Percentiles rank a stretch among this genome's conserved stretches.
These are phyloP conservation scores for Neoarius graeffei DNA, from an alignment of 2,113 vertebrate genomes.

Conservation along the genomic window DNA sequence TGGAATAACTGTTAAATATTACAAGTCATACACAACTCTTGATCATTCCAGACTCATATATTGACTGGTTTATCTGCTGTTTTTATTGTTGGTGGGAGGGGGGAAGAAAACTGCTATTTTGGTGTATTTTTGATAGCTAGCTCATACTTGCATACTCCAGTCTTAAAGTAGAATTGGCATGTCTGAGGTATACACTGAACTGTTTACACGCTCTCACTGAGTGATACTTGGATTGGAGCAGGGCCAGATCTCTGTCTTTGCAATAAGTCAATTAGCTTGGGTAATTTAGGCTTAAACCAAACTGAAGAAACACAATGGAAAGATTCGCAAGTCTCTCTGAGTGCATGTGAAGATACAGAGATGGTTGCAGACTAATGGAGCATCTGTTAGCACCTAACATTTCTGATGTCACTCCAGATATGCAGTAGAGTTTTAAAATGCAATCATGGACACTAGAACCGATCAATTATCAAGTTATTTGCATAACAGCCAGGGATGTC, in stretches of 20 bases:
- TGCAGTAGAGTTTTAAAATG: background rate
- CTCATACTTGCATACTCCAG: background rate
- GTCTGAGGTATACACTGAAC: background rate
- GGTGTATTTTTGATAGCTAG: background rate
- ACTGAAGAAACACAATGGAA: background rate
- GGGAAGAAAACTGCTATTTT: background rate
- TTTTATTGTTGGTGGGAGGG: background rate
- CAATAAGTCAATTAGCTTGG: background rate
- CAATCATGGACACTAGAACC: background rate
- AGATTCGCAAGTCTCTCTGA: background rate
- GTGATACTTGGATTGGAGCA: slow-evolving; percentile 44
- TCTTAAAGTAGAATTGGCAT: too few relatives aligned
- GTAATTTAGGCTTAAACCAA: background rate
- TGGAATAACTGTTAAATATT: background rate
- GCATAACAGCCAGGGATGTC: background rate
- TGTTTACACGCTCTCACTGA: slow-evolving; percentile 9
- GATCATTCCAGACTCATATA: background rate
- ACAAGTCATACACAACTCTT: background rate
- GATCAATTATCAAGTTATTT: background rate
- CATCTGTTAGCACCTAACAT: background rate
- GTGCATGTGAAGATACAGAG: background rate
- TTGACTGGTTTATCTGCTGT: background rate
- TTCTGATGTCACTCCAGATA: background rate
- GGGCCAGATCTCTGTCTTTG: background rate
- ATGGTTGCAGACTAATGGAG: background rate